Evolutionary conservation across 2,113 vertebrate species (phyloP).

Genomic region (Triplophysa siluroides): DNA sequence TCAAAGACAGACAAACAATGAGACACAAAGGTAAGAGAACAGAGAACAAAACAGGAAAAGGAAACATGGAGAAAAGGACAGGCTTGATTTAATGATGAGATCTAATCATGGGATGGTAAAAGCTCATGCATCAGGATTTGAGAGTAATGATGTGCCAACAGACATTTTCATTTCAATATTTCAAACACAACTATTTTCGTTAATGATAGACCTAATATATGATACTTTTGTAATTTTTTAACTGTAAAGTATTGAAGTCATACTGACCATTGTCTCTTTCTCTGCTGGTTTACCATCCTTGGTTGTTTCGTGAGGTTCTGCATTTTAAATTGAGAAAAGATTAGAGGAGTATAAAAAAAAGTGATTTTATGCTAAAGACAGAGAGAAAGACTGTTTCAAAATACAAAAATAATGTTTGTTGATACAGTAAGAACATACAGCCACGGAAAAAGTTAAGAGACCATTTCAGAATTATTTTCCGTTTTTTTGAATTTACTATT

Average conservation of each 20-base stretch:
- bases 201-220: too few species aligned
- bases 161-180: neutral
- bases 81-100: slow-evolving; percentile 26
- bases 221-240: neutral
- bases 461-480: too few species aligned
- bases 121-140: neutral
- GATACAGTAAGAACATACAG: too few species aligned
- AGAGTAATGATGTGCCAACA: neutral
- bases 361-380: neutral
- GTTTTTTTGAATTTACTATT: too few species aligned
- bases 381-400: neutral
- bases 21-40: neutral
- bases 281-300: slow-evolving; percentile 47
- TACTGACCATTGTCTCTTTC: slow-evolving; percentile 71
- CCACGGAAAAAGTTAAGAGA: too few species aligned
- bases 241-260: neutral
- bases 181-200: neutral
- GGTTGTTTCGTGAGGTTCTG: slow-evolving; percentile 18
- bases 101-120: slow-evolving; percentile 8
- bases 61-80: slow-evolving; percentile 8
- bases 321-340: slow-evolving; percentile 19
- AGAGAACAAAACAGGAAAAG: neutral
- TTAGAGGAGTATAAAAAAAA: neutral
- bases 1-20: neutral
- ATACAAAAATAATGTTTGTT: too few species aligned